Conservation (phyloP, 2,888 invertebrate species). For the Archips xylosteana region DNA sequence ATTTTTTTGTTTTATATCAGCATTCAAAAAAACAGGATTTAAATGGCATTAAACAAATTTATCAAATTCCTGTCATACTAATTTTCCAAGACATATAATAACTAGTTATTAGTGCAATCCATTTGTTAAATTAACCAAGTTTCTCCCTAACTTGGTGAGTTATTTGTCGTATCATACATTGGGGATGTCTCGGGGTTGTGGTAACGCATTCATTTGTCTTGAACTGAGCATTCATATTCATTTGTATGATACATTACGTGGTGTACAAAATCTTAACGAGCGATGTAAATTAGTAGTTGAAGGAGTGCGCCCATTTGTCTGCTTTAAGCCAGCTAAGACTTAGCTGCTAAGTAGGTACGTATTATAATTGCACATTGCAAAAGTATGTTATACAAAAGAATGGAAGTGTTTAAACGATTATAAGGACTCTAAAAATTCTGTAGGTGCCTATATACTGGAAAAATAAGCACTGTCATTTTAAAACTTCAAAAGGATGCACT, state of each 20-base stretch:
- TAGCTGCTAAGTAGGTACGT: too few species aligned
- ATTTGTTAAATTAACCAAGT: constrained; percentile 40
- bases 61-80: neutral
- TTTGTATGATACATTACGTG: constrained; percentile 33
- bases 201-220: constrained; percentile 33
- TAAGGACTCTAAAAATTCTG: neutral
- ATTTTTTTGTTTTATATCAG: neutral
- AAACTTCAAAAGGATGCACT: too few species aligned
- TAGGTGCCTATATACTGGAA: neutral
- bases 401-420: neutral
- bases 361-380: neutral
- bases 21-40: neutral
- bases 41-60: neutral
- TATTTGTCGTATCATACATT: constrained; percentile 37
- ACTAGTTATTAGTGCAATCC: constrained; percentile 27
- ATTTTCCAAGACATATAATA: constrained; percentile 28
- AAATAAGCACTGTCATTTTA: neutral
- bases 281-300: neutral
- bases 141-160: constrained; percentile 31
- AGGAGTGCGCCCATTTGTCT: neutral
- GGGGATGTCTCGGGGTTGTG: constrained; percentile 25
- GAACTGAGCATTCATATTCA: constrained; percentile 34
- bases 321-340: neutral
- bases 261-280: constrained; percentile 27
- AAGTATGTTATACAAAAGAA: too few species aligned